A percentile compares a stretch with the other conserved stretches of the same genome.
Conservation (phyloP, 2,888 invertebrate species). For the Anthophora plumipes region DNA sequence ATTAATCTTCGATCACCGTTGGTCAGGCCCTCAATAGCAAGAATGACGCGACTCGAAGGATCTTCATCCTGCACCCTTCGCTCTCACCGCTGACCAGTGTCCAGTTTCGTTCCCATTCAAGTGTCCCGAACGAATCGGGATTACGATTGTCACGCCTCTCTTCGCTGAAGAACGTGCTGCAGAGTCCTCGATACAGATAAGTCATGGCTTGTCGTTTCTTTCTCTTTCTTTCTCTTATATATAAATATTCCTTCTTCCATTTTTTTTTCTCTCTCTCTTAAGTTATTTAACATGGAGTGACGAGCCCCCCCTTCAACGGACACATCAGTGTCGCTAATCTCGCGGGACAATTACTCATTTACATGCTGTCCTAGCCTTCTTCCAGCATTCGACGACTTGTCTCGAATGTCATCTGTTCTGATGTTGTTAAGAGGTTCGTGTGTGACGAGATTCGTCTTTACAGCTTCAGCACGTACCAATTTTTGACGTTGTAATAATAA, state of each 20-base stretch:
- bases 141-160: conserved; percentile 78
- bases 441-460: neutral
- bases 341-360: conserved; percentile 59
- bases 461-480: conserved; percentile 20
- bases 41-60: conserved; percentile 40
- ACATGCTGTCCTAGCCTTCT: conserved; percentile 44
- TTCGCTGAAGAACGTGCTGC: conserved; percentile 64
- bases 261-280: conserved; percentile 65
- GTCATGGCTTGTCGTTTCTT: conserved; percentile 81
- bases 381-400: conserved; percentile 25
- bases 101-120: conserved; percentile 63
- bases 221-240: conserved; percentile 17
- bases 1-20: conserved; percentile 55
- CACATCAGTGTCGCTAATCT: conserved; percentile 56
- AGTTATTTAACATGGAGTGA: conserved; percentile 15
- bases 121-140: conserved; percentile 58
- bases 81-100: conserved; percentile 62
- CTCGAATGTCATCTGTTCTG: neutral
- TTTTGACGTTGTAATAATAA: neutral
- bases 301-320: conserved; percentile 39
- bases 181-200: conserved; percentile 82
- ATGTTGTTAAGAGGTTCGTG: neutral
- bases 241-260: conserved; percentile 67
- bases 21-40: conserved; percentile 25
- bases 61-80: conserved; percentile 47